Evolutionary conservation across 2,888 invertebrate genomes (phyloP), one percentile per base, ranked within the genome.

Genomic region (Stenchaetothrips biformis): DNA sequence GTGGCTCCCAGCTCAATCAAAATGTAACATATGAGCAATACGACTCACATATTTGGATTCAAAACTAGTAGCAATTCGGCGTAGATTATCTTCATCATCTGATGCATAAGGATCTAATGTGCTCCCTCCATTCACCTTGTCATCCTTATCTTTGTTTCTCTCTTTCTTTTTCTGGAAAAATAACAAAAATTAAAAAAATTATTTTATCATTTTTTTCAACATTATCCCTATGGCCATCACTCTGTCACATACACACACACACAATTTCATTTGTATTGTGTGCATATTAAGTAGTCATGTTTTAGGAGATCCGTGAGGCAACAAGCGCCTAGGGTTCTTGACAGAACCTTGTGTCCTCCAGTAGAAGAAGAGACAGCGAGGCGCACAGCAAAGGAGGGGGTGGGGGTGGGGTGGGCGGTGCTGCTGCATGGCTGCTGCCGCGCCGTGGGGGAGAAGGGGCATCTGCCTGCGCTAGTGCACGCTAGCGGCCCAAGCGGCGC

Each of bases 21-120:
- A 81, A 82, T 48, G 79, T 48, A n/a, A 37, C 25, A 80, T 82
- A 0, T 79, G 37, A 37, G 37, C 79, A 21, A 78, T 79, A 49
- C 7, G 80, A 88, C 92, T 92, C 87, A 96, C 97, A 90, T 98
- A 98, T 93, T 97, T 98, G 85, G 93, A 93, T 88, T 98, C 98
- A 89, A 97, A 94, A 86, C 93, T 92, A 85, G 91, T 92, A 25
- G 97, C 98, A 85, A 97, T 92, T 86, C 95, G 89, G 85, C 92
- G 89, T 81, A 90, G 92, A 84, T 95, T 95, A 84, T 95, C 94
- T 85, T 95, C 95, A 82, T 90, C 89, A 83, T 90, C 89, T 47
- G 89, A 88, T 49, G 87, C 89, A 83, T 88, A 89, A 27, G 89
- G 89, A 84, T 89, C 89, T 83, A 89, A 82, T 37, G 88, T 88